Evolutionary conservation across 2,888 invertebrate species (phyloP).

Genomic region (Leucozona laternaria): DNA sequence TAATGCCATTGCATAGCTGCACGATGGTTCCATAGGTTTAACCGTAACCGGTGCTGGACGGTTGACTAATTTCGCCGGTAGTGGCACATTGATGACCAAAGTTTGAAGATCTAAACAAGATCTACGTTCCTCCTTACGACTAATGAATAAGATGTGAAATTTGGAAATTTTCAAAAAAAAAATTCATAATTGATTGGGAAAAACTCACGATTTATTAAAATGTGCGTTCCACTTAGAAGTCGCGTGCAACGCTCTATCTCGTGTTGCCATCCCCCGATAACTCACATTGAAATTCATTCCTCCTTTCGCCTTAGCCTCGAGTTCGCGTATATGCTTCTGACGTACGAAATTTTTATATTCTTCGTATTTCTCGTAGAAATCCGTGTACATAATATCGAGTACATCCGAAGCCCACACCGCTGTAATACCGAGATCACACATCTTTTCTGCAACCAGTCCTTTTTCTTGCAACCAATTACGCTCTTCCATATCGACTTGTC

Average conservation of each 20-base stretch:
- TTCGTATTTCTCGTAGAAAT: constrained; percentile 97
- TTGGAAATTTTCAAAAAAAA: not conserved
- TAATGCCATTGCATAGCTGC: constrained; percentile 94
- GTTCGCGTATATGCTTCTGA: constrained; percentile 87
- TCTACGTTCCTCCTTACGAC: constrained; percentile 89
- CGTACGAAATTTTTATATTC: constrained; percentile 89
- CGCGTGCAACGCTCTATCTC: constrained; percentile 92
- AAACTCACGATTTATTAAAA: constrained; percentile 88
- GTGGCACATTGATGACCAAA: constrained; percentile 92
- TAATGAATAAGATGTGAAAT: constrained; percentile 49
- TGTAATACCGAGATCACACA: constrained; percentile 96
- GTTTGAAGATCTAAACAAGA: constrained; percentile 97
- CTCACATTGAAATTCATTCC: constrained; percentile 84
- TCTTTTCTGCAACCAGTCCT: constrained; percentile 93
- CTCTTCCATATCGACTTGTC: constrained; percentile 95
- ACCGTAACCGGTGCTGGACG: constrained; percentile 79
- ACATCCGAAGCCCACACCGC: constrained; percentile 97
- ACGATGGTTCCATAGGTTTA: constrained; percentile 81
- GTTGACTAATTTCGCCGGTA: constrained; percentile 81
- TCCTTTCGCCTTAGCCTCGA: constrained; percentile 87
- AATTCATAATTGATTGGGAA: not conserved
- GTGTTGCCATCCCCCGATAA: constrained; percentile 85
- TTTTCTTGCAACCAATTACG: constrained; percentile 93
- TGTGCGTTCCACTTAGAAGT: constrained; percentile 95
- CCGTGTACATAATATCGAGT: constrained; percentile 96